A percentile compares a stretch with the other conserved stretches of the same genome.
Evolutionary conservation across 2,113 vertebrate genomes (phyloP).

Genomic region (Zeus faber): DNA sequence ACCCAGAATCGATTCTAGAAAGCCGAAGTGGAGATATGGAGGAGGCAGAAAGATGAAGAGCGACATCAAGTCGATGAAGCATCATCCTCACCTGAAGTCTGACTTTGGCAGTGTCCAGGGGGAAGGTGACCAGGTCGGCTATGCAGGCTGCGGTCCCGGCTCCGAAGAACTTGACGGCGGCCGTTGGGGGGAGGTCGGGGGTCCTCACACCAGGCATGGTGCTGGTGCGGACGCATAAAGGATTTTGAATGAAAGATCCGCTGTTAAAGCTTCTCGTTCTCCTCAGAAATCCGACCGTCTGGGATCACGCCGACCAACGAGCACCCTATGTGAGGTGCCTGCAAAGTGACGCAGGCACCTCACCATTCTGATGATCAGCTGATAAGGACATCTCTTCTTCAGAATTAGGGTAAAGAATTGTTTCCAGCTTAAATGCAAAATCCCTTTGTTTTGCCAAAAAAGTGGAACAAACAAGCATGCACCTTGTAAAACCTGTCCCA

Average conservation of each 20-base stretch:
- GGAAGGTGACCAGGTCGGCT: constrained; percentile 85
- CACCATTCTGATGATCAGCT: too few species aligned
- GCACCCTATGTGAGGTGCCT: too few species aligned
- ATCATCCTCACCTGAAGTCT: constrained; percentile 77
- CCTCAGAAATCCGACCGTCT: too few species aligned
- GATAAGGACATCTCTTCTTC: constrained; percentile 1
- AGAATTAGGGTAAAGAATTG: constrained; percentile 36
- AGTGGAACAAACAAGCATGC: constrained; percentile 4
- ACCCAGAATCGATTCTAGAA: too few species aligned
- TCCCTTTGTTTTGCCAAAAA: constrained; percentile 9
- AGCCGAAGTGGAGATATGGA: too few species aligned
- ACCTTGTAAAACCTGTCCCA: too few species aligned
- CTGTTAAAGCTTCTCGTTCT: too few species aligned
- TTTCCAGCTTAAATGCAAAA: neutral
- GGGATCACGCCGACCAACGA: too few species aligned
- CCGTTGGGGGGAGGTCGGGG: constrained; percentile 61
- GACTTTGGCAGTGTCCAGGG: constrained; percentile 86
- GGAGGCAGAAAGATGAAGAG: too few species aligned
- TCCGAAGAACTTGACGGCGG: constrained; percentile 70
- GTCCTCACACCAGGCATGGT: constrained; percentile 70
- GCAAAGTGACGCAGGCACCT: too few species aligned
- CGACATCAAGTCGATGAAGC: neutral
- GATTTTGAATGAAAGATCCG: too few species aligned
- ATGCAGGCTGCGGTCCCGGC: constrained; percentile 82
- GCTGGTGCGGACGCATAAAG: neutral